Conservation (phyloP, 2,113 vertebrate species). For the Shinisaurus crocodilurus region DNA sequence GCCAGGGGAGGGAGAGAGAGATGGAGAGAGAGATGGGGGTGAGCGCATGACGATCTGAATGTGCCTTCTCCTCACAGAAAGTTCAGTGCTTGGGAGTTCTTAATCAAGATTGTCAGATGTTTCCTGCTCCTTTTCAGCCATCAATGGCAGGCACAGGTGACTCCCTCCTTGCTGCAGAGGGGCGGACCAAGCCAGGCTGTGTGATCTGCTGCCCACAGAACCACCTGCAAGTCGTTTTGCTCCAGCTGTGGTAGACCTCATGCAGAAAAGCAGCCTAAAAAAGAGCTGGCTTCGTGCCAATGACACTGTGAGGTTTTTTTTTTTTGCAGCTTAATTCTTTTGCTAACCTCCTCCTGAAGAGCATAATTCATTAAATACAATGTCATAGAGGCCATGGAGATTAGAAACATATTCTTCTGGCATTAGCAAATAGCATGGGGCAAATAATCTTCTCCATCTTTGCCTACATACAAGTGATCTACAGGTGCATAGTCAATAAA, state of each 20-base stretch:
- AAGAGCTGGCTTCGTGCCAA: conserved; percentile 67
- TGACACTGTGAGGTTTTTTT: conserved; percentile 63
- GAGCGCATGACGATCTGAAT: conserved; percentile 41
- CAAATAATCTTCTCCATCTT: conserved; percentile 29
- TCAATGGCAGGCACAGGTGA: conserved; percentile 71
- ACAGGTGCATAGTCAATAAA: conserved; percentile 38
- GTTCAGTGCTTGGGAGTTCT: conserved; percentile 71
- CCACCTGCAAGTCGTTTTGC: conserved; percentile 80
- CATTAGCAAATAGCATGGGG: conserved; percentile 19
- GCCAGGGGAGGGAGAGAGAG: neutral
- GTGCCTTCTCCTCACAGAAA: conserved; percentile 68
- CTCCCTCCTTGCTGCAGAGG: conserved; percentile 71
- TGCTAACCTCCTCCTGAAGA: conserved; percentile 72
- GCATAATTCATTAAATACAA: conserved; percentile 74
- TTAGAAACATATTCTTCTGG: conserved; percentile 69
- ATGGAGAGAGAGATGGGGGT: neutral
- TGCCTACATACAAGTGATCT: conserved; percentile 39
- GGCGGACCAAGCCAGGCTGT: conserved; percentile 70
- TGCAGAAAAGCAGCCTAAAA: conserved; percentile 72
- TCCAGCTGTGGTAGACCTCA: conserved; percentile 78
- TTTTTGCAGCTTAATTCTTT: conserved; percentile 71
- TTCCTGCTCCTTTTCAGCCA: conserved; percentile 77
- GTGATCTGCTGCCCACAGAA: conserved; percentile 78
- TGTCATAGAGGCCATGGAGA: conserved; percentile 67
- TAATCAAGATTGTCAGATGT: conserved; percentile 75